These are phyloP conservation scores for Apamea epomidion DNA, from an alignment of 2,888 invertebrate species.

Conservation along the genomic window DNA sequence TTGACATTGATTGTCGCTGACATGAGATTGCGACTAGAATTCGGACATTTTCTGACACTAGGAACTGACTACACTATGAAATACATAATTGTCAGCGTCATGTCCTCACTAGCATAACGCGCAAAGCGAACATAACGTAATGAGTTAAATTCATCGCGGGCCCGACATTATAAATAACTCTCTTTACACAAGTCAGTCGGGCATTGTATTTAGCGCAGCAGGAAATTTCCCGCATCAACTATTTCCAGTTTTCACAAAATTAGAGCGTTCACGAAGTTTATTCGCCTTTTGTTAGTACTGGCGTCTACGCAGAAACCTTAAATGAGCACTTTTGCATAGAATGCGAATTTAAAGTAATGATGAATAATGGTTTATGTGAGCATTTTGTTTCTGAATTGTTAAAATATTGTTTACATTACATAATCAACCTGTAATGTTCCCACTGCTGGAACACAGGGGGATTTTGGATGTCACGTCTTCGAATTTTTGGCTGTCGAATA, in stretches of 20 bases:
- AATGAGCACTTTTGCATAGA: conserved; percentile 50
- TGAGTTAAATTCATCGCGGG: conserved; percentile 61
- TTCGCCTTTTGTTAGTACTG: conserved; percentile 55
- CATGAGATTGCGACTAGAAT: background rate
- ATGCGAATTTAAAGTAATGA: conserved; percentile 25
- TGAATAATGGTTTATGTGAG: conserved; percentile 18
- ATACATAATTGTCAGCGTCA: conserved; percentile 43
- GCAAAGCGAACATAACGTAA: conserved; percentile 50
- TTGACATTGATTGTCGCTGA: too few relatives aligned
- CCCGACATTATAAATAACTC: conserved; percentile 62
- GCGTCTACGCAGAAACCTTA: conserved; percentile 42
- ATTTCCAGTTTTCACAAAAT: conserved; percentile 67
- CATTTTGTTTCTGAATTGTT: conserved; percentile 3
- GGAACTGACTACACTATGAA: background rate
- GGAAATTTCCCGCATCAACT: conserved; percentile 64
- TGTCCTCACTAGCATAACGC: conserved; percentile 50
- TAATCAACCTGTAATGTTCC: too few relatives aligned
- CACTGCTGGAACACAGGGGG: background rate
- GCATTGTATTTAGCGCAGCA: conserved; percentile 69
- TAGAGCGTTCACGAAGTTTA: conserved; percentile 57
- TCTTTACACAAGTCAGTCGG: conserved; percentile 60
- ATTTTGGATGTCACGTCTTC: background rate
- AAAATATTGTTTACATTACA: background rate
- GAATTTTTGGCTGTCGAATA: background rate
- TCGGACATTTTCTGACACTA: background rate